A percentile compares a stretch with the other conserved stretches of the same genome.
Evolutionary conservation across 2,113 vertebrate species (phyloP).

Genomic region (Meles meles): DNA sequence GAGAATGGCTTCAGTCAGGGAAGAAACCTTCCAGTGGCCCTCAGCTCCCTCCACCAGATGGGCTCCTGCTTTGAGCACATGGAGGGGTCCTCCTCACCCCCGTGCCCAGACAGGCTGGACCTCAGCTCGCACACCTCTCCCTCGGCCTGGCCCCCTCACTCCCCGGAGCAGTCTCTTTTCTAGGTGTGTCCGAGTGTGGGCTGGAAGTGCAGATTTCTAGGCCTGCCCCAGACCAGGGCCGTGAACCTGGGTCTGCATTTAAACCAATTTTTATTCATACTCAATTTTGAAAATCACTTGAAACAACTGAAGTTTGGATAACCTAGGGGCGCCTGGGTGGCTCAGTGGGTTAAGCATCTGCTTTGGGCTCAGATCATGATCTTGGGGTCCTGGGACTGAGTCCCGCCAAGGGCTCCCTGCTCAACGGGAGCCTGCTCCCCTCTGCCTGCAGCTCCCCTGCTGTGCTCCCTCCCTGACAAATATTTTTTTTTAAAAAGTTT

Average conservation of each 20-base stretch:
- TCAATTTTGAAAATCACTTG: not conserved
- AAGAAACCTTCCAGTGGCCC: not conserved
- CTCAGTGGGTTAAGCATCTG: not conserved
- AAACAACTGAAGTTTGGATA: not conserved
- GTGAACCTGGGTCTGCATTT: not conserved
- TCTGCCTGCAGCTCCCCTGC: not conserved
- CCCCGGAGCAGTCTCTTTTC: not conserved
- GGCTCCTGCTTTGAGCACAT: rapidly evolving
- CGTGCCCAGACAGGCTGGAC: rapidly evolving
- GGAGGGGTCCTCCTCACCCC: rapidly evolving
- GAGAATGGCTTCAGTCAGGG: not conserved
- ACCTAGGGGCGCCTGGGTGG: not conserved
- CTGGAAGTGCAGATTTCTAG: not conserved
- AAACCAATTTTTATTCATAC: not conserved
- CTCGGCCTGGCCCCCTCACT: not conserved
- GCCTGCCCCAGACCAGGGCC: not conserved
- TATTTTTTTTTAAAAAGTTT: no score
- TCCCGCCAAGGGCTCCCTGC: not conserved
- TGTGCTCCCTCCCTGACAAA: not conserved
- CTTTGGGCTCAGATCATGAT: not conserved
- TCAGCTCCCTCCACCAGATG: not conserved
- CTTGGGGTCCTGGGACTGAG: not conserved
- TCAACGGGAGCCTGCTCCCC: not conserved
- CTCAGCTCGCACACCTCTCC: not conserved
- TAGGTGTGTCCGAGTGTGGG: not conserved